A percentile compares a stretch with the other conserved stretches of the same genome.
Conservation (phyloP, 1,140 invertebrate species). For the Drosophila sp. region DNA sequence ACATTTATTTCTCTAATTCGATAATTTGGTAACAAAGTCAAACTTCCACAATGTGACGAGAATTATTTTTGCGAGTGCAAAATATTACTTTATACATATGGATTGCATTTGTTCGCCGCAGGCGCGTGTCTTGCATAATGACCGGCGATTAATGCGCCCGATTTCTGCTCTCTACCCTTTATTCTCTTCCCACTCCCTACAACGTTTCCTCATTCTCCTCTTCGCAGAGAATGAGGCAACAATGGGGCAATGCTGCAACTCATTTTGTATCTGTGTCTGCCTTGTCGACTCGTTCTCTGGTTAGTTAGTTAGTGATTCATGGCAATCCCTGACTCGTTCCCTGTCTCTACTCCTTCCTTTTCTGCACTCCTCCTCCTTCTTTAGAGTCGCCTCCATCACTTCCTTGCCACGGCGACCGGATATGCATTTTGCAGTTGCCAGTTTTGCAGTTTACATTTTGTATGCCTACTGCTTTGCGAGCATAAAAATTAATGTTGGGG, state of each 20-base stretch:
- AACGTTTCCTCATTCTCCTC: too few relatives aligned
- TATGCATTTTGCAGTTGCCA: slow-evolving; percentile 69
- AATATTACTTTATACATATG: slow-evolving; percentile 37
- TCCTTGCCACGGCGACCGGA: slow-evolving; percentile 62
- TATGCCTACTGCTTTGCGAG: slow-evolving; percentile 55
- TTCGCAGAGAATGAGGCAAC: slow-evolving; percentile 36
- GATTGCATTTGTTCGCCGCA: slow-evolving; percentile 66
- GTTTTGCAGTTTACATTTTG: slow-evolving; percentile 28
- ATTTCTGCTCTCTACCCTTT: background rate
- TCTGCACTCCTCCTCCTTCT: slow-evolving; percentile 30
- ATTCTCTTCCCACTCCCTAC: too few relatives aligned
- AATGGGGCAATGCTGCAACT: slow-evolving; percentile 38
- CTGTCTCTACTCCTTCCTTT: slow-evolving; percentile 32
- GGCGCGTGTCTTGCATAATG: slow-evolving; percentile 82
- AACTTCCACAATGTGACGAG: too few relatives aligned
- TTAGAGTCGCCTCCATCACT: slow-evolving; percentile 17
- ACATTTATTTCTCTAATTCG: too few relatives aligned
- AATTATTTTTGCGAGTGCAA: too few relatives aligned
- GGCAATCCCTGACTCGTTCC: slow-evolving; percentile 35
- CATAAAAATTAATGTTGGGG: slow-evolving; percentile 64
- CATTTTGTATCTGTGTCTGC: slow-evolving; percentile 17
- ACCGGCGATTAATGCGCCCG: slow-evolving; percentile 64
- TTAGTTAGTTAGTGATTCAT: slow-evolving; percentile 57
- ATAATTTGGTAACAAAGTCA: too few relatives aligned
- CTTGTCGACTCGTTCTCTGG: slow-evolving; percentile 7